These are phyloP conservation scores for Erpetoichthys calabaricus DNA, from an alignment of 2,797 vertebrate species.

Conservation along the genomic window DNA sequence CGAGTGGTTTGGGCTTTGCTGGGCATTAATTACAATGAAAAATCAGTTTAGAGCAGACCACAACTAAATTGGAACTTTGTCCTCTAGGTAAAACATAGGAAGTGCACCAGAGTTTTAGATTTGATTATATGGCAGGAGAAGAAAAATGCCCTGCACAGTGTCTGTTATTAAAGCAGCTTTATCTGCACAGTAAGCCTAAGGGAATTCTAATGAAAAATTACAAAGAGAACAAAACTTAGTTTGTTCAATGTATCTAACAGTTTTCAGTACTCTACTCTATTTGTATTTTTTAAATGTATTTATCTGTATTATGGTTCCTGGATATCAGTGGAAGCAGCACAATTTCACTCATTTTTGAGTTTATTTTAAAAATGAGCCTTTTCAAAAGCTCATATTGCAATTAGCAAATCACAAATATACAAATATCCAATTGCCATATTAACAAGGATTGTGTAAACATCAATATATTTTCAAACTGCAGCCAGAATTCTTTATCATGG, in stretches of 20 bases:
- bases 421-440: too few species aligned
- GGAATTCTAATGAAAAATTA: constrained; percentile 65
- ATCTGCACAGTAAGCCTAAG: constrained; percentile 48
- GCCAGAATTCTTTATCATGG: too few species aligned
- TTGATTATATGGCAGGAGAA: constrained; percentile 67
- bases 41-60: constrained; percentile 65
- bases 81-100: constrained; percentile 69
- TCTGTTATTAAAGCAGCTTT: constrained; percentile 67
- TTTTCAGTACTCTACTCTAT: neutral
- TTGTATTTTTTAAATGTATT: too few species aligned
- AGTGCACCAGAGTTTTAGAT: constrained; percentile 59
- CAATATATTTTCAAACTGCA: too few species aligned
- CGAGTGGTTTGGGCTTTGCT: constrained; percentile 57
- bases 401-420: too few species aligned
- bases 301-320: too few species aligned
- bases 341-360: too few species aligned
- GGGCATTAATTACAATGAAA: constrained; percentile 73
- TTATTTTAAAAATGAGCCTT: too few species aligned
- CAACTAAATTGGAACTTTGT: constrained; percentile 64
- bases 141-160: constrained; percentile 64
- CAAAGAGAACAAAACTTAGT: constrained; percentile 29
- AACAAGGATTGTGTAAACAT: too few species aligned
- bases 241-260: neutral
- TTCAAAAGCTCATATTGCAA: too few species aligned
- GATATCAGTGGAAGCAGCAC: too few species aligned